phyloP scores from a whole-genome alignment of 2,888 invertebrate species.

The Apamea monoglypha region DNA sequence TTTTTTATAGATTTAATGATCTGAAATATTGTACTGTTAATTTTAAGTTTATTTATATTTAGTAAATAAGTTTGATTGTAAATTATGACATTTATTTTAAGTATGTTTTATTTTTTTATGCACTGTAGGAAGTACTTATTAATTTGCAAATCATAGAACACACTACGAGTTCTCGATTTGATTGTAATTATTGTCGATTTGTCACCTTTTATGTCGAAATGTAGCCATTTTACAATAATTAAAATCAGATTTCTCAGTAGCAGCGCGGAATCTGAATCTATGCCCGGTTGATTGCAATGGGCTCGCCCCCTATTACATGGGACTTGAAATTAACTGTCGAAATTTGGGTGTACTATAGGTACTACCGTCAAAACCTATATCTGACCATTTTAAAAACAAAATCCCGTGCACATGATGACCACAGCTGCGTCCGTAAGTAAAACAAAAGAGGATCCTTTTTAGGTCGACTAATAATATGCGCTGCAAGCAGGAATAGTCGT shows the following conservation, averaged over 20 bases:
- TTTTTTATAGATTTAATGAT: conserved; percentile 22
- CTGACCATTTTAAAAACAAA: no score
- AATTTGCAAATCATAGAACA: not conserved
- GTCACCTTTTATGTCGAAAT: not conserved
- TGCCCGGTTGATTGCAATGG: not conserved
- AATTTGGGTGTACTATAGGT: not conserved
- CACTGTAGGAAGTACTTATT: not conserved
- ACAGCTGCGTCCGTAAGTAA: no score
- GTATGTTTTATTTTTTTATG: no score
- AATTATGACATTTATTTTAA: conserved; percentile 4
- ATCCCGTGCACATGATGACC: no score
- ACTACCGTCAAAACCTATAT: no score
- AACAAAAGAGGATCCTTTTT: no score
- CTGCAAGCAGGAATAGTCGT: no score
- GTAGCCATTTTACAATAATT: not conserved
- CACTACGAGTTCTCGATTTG: not conserved
- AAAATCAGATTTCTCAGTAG: not conserved
- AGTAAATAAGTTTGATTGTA: conserved; percentile 13
- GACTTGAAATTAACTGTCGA: not conserved
- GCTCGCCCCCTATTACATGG: not conserved
- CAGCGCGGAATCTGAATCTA: no score
- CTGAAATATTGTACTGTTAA: conserved; percentile 3
- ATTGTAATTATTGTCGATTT: not conserved
- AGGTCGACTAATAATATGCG: no score
- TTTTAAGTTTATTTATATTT: conserved; percentile 8